Percentiles rank a stretch among this genome's conserved stretches.
phyloP scores from a whole-genome alignment of 2,113 vertebrate genomes.

The Asarcornis scutulata region DNA sequence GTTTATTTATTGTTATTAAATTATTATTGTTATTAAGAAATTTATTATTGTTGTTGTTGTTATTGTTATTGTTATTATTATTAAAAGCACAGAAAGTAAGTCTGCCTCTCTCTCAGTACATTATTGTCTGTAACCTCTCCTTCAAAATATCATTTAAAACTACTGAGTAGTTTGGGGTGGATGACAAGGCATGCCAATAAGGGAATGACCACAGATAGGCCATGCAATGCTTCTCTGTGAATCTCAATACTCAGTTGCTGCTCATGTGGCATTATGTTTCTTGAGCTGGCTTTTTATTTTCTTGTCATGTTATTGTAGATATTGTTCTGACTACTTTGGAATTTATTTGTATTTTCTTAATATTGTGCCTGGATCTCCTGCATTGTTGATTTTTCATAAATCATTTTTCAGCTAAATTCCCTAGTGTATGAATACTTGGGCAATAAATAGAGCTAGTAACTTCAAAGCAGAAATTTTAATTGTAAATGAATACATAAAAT shows the following conservation, averaged over 20 bases:
- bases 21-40: no score
- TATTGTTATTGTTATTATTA: no score
- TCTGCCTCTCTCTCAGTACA: background rate
- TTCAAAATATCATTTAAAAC: background rate
- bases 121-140: background rate
- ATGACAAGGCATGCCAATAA: accelerated
- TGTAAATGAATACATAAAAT: constrained; percentile 57
- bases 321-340: background rate
- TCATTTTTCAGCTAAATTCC: constrained; percentile 17
- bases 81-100: background rate
- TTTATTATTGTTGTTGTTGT: no score
- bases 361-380: background rate
- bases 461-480: constrained; percentile 67
- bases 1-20: no score
- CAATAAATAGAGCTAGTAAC: constrained; percentile 28
- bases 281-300: background rate
- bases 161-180: background rate
- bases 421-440: background rate
- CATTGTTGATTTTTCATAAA: constrained; percentile 41
- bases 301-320: background rate
- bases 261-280: background rate
- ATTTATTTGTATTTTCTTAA: constrained; percentile 29
- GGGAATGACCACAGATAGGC: background rate
- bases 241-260: background rate
- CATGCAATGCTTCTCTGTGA: background rate